phyloP scores from a whole-genome alignment of 1,140 invertebrate genomes.

The Mesaphorura yosii region DNA sequence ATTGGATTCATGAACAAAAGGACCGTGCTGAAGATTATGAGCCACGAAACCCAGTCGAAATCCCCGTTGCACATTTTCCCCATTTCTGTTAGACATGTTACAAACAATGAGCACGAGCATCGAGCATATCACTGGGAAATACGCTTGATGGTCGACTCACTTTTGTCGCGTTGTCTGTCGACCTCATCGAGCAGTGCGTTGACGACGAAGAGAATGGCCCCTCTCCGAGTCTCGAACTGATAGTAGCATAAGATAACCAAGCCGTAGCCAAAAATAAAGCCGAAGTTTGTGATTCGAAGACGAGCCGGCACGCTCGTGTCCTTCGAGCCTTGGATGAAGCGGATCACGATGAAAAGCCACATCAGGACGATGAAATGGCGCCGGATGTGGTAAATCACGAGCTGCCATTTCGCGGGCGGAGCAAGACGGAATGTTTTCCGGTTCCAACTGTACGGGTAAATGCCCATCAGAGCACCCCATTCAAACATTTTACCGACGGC shows the following conservation, averaged over 20 bases:
- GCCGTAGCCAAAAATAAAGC: neutral
- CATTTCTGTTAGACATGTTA: neutral
- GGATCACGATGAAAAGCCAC: neutral
- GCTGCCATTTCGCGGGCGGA: neutral
- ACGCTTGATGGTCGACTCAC: neutral
- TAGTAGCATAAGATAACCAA: neutral
- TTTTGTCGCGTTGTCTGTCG: neutral
- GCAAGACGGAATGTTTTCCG: neutral
- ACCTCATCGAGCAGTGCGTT: neutral
- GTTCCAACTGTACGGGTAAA: neutral
- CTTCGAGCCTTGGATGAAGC: neutral
- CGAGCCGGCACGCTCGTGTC: neutral
- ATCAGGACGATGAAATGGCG: neutral
- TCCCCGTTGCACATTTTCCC: neutral
- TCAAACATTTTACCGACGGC: neutral
- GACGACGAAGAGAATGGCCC: neutral
- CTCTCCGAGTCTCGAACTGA: neutral
- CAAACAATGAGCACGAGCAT: neutral
- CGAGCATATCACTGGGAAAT: neutral
- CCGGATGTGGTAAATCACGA: neutral
- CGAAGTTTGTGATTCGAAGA: neutral
- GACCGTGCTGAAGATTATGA: neutral
- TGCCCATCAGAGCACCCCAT: neutral
- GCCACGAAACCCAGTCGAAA: neutral
- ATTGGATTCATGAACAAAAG: conserved; percentile 1